Base-by-base conservation (phyloP, 2,888 invertebrate genomes). In the Euplexia lucipara region DNA sequence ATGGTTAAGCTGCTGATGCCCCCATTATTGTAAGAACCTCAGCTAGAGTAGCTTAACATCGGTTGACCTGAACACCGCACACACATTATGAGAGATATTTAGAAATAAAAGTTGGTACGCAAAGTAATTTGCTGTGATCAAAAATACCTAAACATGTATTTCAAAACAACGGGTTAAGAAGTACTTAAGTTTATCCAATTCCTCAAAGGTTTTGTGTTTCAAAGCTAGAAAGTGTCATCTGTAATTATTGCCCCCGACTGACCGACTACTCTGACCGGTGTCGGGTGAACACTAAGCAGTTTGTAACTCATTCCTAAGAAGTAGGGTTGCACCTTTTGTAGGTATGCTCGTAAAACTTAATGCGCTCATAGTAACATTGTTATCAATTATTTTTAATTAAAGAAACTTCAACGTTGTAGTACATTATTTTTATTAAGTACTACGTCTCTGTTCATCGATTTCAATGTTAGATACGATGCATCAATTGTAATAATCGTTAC, bases 231-330 rank as follows among this genome's bases (percentile, higher is more conserved):
- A 87, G 87, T 88, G 87, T 87, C 88, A 88, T 88, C 89, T 90
- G 88, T 92, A 93, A 93, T 93, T 92, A 93, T 89, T 89, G 85
- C 86, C 88, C 59, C 88, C 84, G 70, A 87, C 84, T 92, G 90
- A 87, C 91, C 91, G 82, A 76, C 75, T 77, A 77, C 84, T 84
- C 83, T 90, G 88, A 89, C 90, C 90, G 89, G 91, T 90, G 84
- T 91, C 90, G 66, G 82, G 84, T 91, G 88, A 80, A 83, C 83
- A 71, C 79, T 82, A 75, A 87, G 84, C 81, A 87, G 84, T 87
- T 82, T 78, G 74, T 78, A 72, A 81, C 75, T 80, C 49, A 73
- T 75, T 69, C 61, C 63, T 71, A 70, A 69, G 69, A 75, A 54
- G 65, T 52, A 63, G 70, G 67, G 68, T 42, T 68, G 52, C 53